Evolutionary conservation across 2,888 invertebrate species (phyloP).

Genomic region (Eupelmus urozonus): DNA sequence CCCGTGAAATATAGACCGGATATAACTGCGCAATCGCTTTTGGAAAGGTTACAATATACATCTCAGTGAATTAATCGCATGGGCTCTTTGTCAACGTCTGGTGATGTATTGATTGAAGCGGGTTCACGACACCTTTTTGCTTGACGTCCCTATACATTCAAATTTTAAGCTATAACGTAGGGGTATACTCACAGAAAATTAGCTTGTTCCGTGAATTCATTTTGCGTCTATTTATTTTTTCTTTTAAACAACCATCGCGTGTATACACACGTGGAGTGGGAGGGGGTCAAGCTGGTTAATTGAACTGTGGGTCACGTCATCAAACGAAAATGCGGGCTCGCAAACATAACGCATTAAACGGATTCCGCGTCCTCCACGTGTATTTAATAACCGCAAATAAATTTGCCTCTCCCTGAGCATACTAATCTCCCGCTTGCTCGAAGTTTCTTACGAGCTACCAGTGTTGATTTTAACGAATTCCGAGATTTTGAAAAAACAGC

Average conservation of each 20-base stretch:
- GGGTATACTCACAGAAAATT: not conserved
- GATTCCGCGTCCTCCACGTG: constrained; percentile 9
- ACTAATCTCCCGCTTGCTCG: no score
- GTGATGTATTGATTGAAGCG: not conserved
- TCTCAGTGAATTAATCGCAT: constrained; percentile 2
- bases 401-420: not conserved
- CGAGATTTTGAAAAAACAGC: not conserved
- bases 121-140: no score
- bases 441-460: no score
- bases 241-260: not conserved
- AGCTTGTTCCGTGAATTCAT: not conserved
- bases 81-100: not conserved
- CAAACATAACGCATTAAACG: constrained; percentile 25
- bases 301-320: constrained; percentile 13
- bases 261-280: not conserved
- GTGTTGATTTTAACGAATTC: constrained; percentile 11
- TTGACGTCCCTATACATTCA: no score
- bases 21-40: not conserved
- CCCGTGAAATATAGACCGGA: not conserved
- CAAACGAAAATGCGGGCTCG: constrained; percentile 10
- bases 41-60: no score
- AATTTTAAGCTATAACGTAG: no score
- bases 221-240: no score
- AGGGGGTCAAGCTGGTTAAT: not conserved
- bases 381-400: constrained; percentile 43